Percentiles rank a stretch among this genome's conserved stretches.
Evolutionary conservation across 1,140 invertebrate genomes (phyloP).

Genomic region (Brachionus angularis): DNA sequence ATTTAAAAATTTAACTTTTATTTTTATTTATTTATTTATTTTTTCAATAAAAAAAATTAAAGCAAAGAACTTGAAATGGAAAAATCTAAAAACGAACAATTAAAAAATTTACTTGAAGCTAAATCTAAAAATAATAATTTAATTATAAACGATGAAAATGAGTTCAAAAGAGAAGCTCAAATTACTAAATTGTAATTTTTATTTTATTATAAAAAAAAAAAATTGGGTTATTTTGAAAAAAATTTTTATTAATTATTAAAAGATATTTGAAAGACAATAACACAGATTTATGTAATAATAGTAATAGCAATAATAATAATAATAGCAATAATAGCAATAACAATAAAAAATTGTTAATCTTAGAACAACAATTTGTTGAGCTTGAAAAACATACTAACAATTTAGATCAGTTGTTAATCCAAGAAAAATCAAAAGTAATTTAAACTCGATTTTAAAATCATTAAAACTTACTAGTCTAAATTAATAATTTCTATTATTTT

Average conservation of each 20-base stretch:
- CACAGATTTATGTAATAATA: slow-evolving; percentile 19
- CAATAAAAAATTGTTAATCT: not conserved
- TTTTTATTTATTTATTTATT: too few species aligned
- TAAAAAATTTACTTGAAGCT: slow-evolving; percentile 19
- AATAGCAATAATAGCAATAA: not conserved
- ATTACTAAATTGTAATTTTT: too few species aligned
- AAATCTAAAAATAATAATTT: not conserved
- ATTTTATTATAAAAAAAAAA: not conserved
- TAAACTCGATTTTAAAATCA: too few species aligned
- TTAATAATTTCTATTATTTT: too few species aligned
- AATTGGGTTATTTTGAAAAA: not conserved
- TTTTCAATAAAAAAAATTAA: too few species aligned
- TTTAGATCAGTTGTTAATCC: slow-evolving; percentile 14
- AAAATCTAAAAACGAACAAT: slow-evolving; percentile 27
- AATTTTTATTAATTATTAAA: not conserved
- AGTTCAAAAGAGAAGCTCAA: slow-evolving; percentile 7
- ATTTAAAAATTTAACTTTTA: not conserved
- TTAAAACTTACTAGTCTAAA: too few species aligned
- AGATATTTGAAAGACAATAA: slow-evolving; percentile 10
- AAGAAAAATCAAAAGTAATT: slow-evolving; percentile 25
- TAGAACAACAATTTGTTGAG: slow-evolving; percentile 21
- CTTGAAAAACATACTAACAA: slow-evolving; percentile 32
- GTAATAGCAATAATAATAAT: too few species aligned
- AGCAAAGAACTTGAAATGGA: slow-evolving; percentile 32
- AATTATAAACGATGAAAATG: slow-evolving; percentile 33